These are phyloP conservation scores for Argya squamiceps DNA, from an alignment of 2,797 vertebrate species.

Conservation along the genomic window DNA sequence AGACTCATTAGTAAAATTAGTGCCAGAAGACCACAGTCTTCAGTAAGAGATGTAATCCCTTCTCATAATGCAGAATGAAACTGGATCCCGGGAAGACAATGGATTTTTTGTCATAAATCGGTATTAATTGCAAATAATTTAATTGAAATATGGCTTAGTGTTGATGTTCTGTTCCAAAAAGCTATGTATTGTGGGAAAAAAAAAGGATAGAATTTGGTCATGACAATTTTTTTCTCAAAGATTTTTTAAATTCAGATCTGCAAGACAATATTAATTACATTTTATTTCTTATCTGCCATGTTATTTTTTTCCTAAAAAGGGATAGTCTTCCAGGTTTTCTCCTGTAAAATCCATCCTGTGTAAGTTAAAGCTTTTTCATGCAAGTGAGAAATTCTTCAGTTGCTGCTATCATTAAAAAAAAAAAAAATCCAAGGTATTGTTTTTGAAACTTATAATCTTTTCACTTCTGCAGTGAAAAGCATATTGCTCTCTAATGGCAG, in stretches of 20 bases:
- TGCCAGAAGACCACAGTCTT: background rate
- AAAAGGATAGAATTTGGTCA: background rate
- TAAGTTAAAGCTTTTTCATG: background rate
- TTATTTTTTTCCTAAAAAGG: background rate
- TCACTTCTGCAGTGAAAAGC: background rate
- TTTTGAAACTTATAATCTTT: background rate
- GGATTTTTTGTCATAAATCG: background rate
- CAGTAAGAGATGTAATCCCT: background rate
- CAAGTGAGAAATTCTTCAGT: background rate
- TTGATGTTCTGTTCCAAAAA: background rate
- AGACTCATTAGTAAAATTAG: background rate
- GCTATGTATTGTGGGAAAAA: background rate
- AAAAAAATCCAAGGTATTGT: background rate
- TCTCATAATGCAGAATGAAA: background rate
- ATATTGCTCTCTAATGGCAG: conserved; percentile 8
- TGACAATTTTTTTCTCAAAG: background rate
- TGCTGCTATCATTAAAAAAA: background rate
- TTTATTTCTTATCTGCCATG: background rate
- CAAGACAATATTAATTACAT: background rate
- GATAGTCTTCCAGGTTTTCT: background rate
- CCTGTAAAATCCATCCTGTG: background rate
- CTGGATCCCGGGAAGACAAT: background rate
- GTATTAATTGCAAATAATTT: background rate
- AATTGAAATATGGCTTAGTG: background rate
- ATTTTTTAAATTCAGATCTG: background rate